Conservation (phyloP, 2,113 vertebrate genomes). For the Megaceryle maxima region DNA sequence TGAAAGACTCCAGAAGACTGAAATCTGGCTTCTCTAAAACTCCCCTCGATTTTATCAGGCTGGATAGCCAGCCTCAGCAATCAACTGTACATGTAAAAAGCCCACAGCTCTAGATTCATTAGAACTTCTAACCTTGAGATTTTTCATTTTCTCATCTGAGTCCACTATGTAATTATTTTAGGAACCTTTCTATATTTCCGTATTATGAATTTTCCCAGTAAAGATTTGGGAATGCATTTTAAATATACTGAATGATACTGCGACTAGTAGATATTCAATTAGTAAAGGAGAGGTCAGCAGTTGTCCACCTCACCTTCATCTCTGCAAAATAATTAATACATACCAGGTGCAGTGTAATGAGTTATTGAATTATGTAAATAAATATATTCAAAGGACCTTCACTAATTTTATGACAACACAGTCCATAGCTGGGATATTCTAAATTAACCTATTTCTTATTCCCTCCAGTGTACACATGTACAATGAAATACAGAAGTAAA, state of each 20-base stretch:
- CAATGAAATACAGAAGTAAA: not conserved
- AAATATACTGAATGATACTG: not conserved
- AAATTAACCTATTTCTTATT: not conserved
- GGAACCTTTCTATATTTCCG: not conserved
- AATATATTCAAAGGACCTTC: not conserved
- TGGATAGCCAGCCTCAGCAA: not conserved
- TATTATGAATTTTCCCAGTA: not conserved
- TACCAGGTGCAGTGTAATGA: not conserved
- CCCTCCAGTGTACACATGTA: not conserved
- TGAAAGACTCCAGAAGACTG: not conserved
- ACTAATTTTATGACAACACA: not conserved
- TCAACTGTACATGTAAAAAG: not conserved
- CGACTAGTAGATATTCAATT: not conserved
- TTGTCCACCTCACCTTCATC: not conserved
- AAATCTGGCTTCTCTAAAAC: not conserved
- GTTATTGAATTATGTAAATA: not conserved
- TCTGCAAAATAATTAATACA: slow-evolving; percentile 36
- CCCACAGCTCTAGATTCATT: not conserved
- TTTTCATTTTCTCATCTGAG: not conserved
- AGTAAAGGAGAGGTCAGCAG: not conserved
- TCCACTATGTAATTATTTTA: not conserved
- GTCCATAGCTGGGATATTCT: not conserved
- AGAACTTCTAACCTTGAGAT: not conserved
- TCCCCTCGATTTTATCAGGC: not conserved
- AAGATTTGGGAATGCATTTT: not conserved